Evolutionary conservation across 2,888 invertebrate genomes (phyloP).

Genomic region (Syritta pipiens): DNA sequence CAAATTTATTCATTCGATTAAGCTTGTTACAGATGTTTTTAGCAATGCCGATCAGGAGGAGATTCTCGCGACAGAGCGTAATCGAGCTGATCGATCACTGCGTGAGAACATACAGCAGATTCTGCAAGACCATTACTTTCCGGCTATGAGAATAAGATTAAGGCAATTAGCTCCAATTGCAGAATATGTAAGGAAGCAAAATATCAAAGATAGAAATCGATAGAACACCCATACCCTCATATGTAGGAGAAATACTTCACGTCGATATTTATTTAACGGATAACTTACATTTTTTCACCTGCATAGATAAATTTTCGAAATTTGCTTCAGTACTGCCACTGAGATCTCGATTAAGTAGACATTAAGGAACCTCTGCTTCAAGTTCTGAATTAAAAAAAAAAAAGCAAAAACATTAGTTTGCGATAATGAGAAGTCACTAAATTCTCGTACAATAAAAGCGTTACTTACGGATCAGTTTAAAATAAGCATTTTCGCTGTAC

Average conservation of each 20-base stretch:
- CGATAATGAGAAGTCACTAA: constrained; percentile 9
- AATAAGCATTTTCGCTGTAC: too few species aligned
- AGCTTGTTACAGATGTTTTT: not conserved
- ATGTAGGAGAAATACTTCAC: constrained; percentile 8
- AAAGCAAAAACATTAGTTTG: constrained; percentile 5
- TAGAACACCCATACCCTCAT: constrained; percentile 6
- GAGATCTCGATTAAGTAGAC: constrained; percentile 4
- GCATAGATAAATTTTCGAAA: constrained; percentile 4
- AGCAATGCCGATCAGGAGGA: not conserved
- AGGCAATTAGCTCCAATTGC: constrained; percentile 36
- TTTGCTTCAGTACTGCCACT: constrained; percentile 2
- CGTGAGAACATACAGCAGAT: not conserved
- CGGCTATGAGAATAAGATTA: constrained; percentile 35
- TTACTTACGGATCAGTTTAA: too few species aligned
- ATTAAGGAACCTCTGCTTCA: not conserved
- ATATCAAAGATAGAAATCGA: not conserved
- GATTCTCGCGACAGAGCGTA: not conserved
- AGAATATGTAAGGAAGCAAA: constrained; percentile 31
- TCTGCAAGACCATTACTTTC: constrained; percentile 47
- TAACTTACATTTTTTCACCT: constrained; percentile 22
- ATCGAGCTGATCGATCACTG: constrained; percentile 4
- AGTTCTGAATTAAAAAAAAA: not conserved
- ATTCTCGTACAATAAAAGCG: not conserved
- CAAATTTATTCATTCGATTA: not conserved
- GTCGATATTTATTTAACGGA: constrained; percentile 14